Conservation (phyloP, 2,888 invertebrate genomes). For the Andrena trimmerana region DNA sequence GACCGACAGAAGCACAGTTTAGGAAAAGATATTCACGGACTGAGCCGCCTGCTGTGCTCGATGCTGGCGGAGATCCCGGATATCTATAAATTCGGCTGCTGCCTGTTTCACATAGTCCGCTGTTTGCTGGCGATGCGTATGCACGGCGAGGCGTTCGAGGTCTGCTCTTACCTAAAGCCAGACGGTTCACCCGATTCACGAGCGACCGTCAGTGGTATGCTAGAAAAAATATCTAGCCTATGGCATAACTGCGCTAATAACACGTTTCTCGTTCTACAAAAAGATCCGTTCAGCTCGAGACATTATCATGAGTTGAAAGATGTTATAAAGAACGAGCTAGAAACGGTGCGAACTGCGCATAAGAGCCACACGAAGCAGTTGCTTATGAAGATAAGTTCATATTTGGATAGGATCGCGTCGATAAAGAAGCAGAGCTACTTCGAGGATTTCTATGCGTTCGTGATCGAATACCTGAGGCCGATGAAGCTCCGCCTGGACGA, state of each 20-base stretch:
- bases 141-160: constrained; percentile 72
- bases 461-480: constrained; percentile 43
- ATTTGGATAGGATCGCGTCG: constrained; percentile 57
- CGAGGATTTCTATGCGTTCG: constrained; percentile 53
- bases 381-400: constrained; percentile 45
- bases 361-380: constrained; percentile 58
- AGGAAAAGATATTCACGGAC: constrained; percentile 67
- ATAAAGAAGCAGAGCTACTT: constrained; percentile 22
- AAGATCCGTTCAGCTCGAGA: constrained; percentile 9
- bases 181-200: constrained; percentile 16
- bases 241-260: constrained; percentile 66
- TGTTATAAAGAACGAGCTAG: constrained; percentile 63
- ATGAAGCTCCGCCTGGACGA: constrained; percentile 46
- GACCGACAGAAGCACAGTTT: constrained; percentile 49
- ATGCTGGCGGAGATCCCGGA: constrained; percentile 66
- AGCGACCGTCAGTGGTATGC: constrained; percentile 35
- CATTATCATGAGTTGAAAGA: constrained; percentile 48
- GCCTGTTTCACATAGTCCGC: constrained; percentile 77
- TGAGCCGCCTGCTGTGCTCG: constrained; percentile 70
- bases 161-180: constrained; percentile 67
- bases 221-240: constrained; percentile 62
- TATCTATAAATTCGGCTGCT: constrained; percentile 71
- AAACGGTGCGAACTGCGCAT: constrained; percentile 42
- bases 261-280: constrained; percentile 36
- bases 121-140: constrained; percentile 71